Percentiles rank a stretch among this genome's conserved stretches.
Evolutionary conservation across 2,888 invertebrate species (phyloP).

Genomic region (Melieria omissa): DNA sequence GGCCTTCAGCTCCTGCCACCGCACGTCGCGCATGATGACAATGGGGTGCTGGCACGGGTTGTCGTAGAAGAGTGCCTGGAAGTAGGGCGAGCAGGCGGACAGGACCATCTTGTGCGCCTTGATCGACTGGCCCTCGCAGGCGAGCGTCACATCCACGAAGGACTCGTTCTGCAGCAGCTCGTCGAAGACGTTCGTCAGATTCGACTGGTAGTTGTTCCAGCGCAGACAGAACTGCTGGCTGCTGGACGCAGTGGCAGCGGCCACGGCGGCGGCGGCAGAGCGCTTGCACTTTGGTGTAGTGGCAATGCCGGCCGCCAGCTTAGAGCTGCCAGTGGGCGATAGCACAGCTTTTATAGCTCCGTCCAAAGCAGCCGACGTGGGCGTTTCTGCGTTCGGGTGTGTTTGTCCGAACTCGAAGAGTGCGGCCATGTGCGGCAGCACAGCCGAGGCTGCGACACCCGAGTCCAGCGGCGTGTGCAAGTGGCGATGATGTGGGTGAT

Average conservation of each 20-base stretch:
- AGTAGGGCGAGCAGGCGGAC: constrained; percentile 93
- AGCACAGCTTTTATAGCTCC: constrained; percentile 16
- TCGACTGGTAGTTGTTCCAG: constrained; percentile 94
- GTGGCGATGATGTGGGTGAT: constrained; percentile 35
- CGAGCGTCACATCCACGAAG: constrained; percentile 91
- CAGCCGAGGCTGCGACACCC: constrained; percentile 9
- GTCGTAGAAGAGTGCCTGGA: constrained; percentile 89
- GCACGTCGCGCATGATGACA: constrained; percentile 90
- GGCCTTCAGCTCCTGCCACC: constrained; percentile 89
- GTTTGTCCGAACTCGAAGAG: constrained; percentile 55
- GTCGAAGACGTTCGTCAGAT: constrained; percentile 83
- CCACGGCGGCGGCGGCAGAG: constrained; percentile 14
- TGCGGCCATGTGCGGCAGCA: constrained; percentile 48
- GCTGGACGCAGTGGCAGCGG: constrained; percentile 37
- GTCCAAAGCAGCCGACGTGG: constrained; percentile 9
- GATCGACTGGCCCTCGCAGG: constrained; percentile 89
- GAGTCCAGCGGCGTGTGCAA: constrained; percentile 41
- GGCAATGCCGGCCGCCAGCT: constrained; percentile 5
- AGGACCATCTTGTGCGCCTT: constrained; percentile 94
- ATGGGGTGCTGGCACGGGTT: constrained; percentile 95
- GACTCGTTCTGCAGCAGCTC: constrained; percentile 88
- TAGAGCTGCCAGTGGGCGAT: constrained; percentile 18
- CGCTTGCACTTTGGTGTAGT: constrained; percentile 17
- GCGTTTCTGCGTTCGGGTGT: constrained; percentile 31
- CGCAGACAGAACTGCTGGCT: constrained; percentile 87